Percentiles rank a stretch among this genome's conserved stretches.
Conservation (phyloP, 2,888 invertebrate genomes). For the Polyploca ridens region DNA sequence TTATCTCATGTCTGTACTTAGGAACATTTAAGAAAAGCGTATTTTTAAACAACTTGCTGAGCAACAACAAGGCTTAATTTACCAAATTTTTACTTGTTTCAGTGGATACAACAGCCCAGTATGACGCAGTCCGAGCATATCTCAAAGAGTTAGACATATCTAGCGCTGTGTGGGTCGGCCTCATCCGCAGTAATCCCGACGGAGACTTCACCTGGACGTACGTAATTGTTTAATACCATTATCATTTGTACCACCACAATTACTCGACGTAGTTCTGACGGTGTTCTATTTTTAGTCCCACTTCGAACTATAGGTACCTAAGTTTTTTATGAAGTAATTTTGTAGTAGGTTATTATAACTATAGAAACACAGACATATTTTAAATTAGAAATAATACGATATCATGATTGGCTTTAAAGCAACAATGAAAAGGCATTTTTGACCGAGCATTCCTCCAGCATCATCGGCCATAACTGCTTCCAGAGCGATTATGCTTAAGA, state of each 20-base stretch:
- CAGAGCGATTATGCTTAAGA: too few species aligned
- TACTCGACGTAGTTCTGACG: not conserved
- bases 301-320: not conserved
- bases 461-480: too few species aligned
- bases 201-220: constrained; percentile 92
- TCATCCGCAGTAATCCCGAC: constrained; percentile 88
- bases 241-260: not conserved
- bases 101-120: constrained; percentile 91
- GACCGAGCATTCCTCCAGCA: too few species aligned
- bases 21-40: too few species aligned
- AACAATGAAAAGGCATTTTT: too few species aligned
- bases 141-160: constrained; percentile 91
- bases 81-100: constrained; percentile 58
- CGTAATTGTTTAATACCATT: constrained; percentile 59
- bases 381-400: too few species aligned
- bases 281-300: not conserved
- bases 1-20: too few species aligned
- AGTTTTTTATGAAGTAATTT: not conserved
- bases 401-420: too few species aligned
- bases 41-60: too few species aligned
- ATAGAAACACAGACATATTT: not conserved
- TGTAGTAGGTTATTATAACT: not conserved
- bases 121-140: constrained; percentile 90
- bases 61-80: too few species aligned
- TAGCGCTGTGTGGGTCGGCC: constrained; percentile 91